These are phyloP conservation scores for Pseudorhombus dupliciocellatus DNA, from an alignment of 2,113 vertebrate species.

Conservation along the genomic window DNA sequence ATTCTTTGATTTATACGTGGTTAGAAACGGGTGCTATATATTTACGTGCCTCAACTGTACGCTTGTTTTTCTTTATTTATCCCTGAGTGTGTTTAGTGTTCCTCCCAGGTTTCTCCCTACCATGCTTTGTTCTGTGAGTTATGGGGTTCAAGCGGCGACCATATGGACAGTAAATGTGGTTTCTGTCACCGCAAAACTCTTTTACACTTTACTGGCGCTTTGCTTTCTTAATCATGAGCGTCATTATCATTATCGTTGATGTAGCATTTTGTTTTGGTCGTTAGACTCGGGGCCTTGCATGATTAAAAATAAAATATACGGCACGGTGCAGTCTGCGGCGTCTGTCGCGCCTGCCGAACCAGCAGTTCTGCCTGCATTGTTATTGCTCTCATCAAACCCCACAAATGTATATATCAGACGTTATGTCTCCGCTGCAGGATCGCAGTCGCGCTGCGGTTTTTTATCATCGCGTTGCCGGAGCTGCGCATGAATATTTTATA, in stretches of 20 bases:
- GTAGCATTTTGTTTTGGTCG: conserved; percentile 79
- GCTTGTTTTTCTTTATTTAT: background rate
- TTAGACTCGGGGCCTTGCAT: conserved; percentile 75
- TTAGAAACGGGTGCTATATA: conserved; percentile 19
- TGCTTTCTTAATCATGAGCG: conserved; percentile 79
- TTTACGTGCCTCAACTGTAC: conserved; percentile 19
- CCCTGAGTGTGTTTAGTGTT: conserved; percentile 21
- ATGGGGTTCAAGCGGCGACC: conserved; percentile 73
- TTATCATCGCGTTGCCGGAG: conserved; percentile 52
- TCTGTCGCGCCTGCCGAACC: conserved; percentile 69
- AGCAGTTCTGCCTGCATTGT: conserved; percentile 64
- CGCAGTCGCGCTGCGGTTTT: conserved; percentile 47
- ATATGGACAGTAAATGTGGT: conserved; percentile 78
- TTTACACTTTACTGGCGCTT: conserved; percentile 69
- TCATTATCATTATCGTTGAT: conserved; percentile 79
- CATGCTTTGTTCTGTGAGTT: conserved; percentile 74
- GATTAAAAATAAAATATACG: conserved; percentile 82
- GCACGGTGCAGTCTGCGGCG: conserved; percentile 63
- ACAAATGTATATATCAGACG: conserved; percentile 66
- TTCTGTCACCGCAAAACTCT: conserved; percentile 64
- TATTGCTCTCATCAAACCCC: conserved; percentile 70
- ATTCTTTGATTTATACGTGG: conserved; percentile 27
- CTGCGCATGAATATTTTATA: conserved; percentile 67
- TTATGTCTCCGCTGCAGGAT: conserved; percentile 54
- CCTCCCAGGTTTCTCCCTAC: conserved; percentile 30